phyloP scores from a whole-genome alignment of 2,113 vertebrate species.

The Spea multiplicata region DNA sequence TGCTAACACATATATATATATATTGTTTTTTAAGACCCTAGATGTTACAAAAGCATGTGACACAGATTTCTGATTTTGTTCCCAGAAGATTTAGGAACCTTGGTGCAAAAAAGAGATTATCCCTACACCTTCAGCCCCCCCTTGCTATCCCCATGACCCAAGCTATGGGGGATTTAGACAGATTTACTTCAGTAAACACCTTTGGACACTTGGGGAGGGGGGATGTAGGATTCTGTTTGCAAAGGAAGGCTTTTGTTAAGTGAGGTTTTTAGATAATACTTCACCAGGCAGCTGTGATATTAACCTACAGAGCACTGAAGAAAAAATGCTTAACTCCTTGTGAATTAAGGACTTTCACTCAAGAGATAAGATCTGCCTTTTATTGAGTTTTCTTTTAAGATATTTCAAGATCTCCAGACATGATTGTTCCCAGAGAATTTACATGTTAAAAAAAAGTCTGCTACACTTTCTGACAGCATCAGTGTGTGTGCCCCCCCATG shows the following conservation, averaged over 20 bases:
- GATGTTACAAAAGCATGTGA: constrained; percentile 84
- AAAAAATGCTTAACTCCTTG: constrained; percentile 77
- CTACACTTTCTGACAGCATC: constrained; percentile 44
- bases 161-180: constrained; percentile 88
- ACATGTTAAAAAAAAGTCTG: constrained; percentile 34
- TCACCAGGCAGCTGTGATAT: constrained; percentile 90
- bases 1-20: constrained; percentile 46
- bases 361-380: constrained; percentile 52
- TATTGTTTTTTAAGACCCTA: constrained; percentile 57
- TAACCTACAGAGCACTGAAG: constrained; percentile 78
- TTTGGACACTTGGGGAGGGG: constrained; percentile 82
- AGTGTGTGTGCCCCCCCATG: constrained; percentile 30
- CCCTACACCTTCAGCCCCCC: constrained; percentile 82
- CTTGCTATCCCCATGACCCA: constrained; percentile 76
- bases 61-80: constrained; percentile 83
- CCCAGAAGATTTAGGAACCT: constrained; percentile 83
- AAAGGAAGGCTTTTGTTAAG: constrained; percentile 91
- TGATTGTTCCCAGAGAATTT: constrained; percentile 50
- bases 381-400: constrained; percentile 39
- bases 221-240: constrained; percentile 84
- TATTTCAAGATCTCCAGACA: constrained; percentile 49
- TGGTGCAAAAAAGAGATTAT: constrained; percentile 89
- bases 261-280: constrained; percentile 83
- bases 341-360: constrained; percentile 54
- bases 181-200: constrained; percentile 98